These are phyloP conservation scores for Pedionomus torquatus DNA, from an alignment of 2,113 vertebrate species.

Conservation along the genomic window DNA sequence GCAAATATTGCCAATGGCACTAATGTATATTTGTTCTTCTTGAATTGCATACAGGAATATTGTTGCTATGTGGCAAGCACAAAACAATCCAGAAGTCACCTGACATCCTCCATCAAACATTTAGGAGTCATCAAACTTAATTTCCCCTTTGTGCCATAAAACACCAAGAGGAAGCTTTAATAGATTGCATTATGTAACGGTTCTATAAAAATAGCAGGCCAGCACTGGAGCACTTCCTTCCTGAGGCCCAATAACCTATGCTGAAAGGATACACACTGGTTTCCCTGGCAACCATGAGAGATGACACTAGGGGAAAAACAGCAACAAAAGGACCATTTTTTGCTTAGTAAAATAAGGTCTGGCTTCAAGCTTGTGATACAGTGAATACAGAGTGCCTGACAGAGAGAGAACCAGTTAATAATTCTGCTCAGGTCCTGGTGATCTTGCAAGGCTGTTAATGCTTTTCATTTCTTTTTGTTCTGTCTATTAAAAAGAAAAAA, in stretches of 20 bases:
- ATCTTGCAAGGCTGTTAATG: constrained; percentile 63
- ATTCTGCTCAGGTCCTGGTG: constrained; percentile 77
- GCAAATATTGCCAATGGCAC: constrained; percentile 55
- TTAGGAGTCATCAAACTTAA: constrained; percentile 87
- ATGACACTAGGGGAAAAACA: constrained; percentile 82
- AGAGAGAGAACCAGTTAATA: constrained; percentile 67
- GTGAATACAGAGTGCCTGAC: constrained; percentile 72
- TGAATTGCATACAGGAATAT: constrained; percentile 69
- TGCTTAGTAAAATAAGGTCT: constrained; percentile 80
- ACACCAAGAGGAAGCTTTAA: constrained; percentile 83
- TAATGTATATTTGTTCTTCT: constrained; percentile 68
- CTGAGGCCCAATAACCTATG: constrained; percentile 81
- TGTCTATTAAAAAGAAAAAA: not conserved
- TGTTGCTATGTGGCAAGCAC: constrained; percentile 69
- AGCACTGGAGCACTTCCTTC: constrained; percentile 82
- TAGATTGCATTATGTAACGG: constrained; percentile 84
- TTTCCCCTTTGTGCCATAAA: constrained; percentile 87
- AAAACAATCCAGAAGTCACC: constrained; percentile 78
- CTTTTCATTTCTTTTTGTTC: constrained; percentile 27
- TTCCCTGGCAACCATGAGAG: constrained; percentile 79
- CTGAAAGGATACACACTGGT: constrained; percentile 81
- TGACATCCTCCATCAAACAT: constrained; percentile 80
- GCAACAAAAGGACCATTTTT: constrained; percentile 84
- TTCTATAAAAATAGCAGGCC: constrained; percentile 85
- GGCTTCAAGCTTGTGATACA: constrained; percentile 75